Percentiles rank a stretch among this genome's conserved stretches.
These are phyloP conservation scores for Salvelinus fontinalis DNA, from an alignment of 2,113 vertebrate species.

Conservation along the genomic window DNA sequence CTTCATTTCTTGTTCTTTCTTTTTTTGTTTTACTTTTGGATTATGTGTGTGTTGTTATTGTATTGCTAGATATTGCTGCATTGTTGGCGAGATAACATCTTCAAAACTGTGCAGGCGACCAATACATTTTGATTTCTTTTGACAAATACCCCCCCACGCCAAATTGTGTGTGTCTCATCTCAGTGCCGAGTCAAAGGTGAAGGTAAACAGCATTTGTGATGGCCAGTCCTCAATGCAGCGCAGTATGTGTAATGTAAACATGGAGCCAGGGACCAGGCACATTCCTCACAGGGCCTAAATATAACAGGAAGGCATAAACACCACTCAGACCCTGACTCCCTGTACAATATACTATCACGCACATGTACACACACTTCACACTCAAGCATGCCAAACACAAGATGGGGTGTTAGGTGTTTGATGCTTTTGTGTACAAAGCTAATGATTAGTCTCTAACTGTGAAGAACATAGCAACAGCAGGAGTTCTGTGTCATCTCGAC, in stretches of 20 bases:
- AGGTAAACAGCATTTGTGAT: background rate
- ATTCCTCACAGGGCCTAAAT: slow-evolving; percentile 1
- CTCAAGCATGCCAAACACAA: background rate
- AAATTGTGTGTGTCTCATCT: background rate
- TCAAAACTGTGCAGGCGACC: too few relatives aligned
- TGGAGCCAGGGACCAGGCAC: background rate
- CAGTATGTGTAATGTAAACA: background rate
- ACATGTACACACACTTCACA: background rate
- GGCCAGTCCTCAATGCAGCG: background rate
- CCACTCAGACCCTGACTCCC: background rate
- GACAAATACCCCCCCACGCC: background rate
- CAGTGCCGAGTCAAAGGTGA: background rate
- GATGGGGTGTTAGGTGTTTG: background rate
- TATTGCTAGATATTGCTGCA: too few relatives aligned
- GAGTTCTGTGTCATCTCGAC: background rate
- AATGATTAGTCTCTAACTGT: background rate
- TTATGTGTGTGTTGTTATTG: too few relatives aligned
- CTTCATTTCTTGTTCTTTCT: too few relatives aligned
- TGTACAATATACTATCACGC: background rate
- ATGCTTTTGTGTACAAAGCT: background rate
- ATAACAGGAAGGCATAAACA: slow-evolving; percentile 1
- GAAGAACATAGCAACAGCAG: background rate
- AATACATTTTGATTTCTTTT: background rate
- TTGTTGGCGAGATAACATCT: too few relatives aligned
- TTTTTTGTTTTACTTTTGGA: too few relatives aligned